A percentile compares a stretch with the other conserved stretches of the same genome.
Conservation (phyloP, 1,140 invertebrate species). For the Solenopsis fugax region DNA sequence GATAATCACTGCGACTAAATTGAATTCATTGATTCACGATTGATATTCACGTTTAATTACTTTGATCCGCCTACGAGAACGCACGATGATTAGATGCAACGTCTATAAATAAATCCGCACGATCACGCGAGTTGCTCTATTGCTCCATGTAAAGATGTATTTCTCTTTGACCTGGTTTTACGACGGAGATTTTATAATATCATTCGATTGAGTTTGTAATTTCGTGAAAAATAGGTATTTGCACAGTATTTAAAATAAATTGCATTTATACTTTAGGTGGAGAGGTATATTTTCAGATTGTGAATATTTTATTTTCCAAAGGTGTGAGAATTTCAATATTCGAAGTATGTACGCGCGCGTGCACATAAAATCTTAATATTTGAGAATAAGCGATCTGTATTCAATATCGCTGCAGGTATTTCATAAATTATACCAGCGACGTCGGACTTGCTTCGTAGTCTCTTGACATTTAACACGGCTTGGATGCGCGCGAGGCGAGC, state of each 20-base stretch:
- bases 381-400: background rate
- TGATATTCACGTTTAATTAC: constrained; percentile 63
- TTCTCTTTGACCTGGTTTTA: background rate
- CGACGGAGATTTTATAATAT: background rate
- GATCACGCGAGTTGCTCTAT: background rate
- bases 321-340: background rate
- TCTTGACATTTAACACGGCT: constrained; percentile 44
- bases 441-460: background rate
- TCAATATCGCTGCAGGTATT: background rate
- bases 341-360: background rate
- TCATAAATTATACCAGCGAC: constrained; percentile 12
- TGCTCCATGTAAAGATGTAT: background rate
- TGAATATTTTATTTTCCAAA: constrained; percentile 16
- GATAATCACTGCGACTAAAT: constrained; percentile 63
- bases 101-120: background rate
- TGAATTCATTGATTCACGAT: constrained; percentile 52
- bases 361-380: constrained; percentile 23
- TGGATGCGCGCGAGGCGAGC: constrained; percentile 1
- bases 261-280: background rate
- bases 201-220: background rate
- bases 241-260: background rate
- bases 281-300: background rate
- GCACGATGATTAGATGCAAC: constrained; percentile 1
- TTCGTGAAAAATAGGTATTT: background rate
- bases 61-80: background rate